These are phyloP conservation scores for Physocephala rufipes DNA, from an alignment of 2,888 invertebrate species.

Conservation along the genomic window DNA sequence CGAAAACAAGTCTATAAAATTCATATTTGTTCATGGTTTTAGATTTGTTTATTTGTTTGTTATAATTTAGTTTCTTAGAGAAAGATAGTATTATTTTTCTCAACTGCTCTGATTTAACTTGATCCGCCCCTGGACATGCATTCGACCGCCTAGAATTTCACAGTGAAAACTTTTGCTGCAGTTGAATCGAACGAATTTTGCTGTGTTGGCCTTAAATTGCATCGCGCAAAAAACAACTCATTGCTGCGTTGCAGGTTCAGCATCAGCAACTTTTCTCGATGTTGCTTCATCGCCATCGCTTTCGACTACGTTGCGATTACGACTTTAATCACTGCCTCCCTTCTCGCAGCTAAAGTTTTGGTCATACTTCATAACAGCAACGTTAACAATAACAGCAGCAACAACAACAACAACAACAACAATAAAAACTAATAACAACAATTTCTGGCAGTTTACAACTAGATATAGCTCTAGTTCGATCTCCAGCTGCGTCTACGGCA, in stretches of 20 bases:
- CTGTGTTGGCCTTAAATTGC: conserved; percentile 30
- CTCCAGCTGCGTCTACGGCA: too few relatives aligned
- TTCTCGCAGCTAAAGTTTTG: conserved; percentile 22
- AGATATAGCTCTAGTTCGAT: too few relatives aligned
- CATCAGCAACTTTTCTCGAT: conserved; percentile 39
- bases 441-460: too few relatives aligned
- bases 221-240: conserved; percentile 14
- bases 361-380: conserved; percentile 19
- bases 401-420: conserved; percentile 28
- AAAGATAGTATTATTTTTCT: too few relatives aligned
- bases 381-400: neutral
- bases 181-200: conserved; percentile 30
- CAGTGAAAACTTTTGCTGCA: conserved; percentile 27
- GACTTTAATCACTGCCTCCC: conserved; percentile 27
- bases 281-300: conserved; percentile 35
- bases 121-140: neutral
- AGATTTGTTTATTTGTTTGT: too few relatives aligned
- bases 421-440: conserved; percentile 24
- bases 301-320: conserved; percentile 3
- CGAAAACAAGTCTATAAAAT: too few relatives aligned
- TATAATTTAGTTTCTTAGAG: too few relatives aligned
- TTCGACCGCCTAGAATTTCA: neutral
- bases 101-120: neutral
- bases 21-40: too few relatives aligned
- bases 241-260: conserved; percentile 35